A percentile compares a stretch with the other conserved stretches of the same genome.
Evolutionary conservation across 1,140 invertebrate genomes (phyloP).

Genomic region (Sipha flava): DNA sequence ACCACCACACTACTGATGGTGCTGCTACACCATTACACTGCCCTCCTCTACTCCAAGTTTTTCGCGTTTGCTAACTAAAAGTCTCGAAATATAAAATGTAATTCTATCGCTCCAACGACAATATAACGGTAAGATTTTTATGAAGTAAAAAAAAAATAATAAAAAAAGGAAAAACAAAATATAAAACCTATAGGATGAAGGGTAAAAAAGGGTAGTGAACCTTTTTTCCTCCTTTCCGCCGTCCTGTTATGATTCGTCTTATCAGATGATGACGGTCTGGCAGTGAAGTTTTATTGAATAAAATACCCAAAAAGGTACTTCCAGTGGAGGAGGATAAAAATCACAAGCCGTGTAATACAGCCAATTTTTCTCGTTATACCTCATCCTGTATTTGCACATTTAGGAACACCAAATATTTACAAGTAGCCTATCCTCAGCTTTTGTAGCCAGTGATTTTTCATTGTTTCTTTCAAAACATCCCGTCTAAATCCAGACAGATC

Average conservation of each 20-base stretch:
- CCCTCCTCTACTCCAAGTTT: background rate
- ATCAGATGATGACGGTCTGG: background rate
- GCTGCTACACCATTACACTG: too few species aligned
- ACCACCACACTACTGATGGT: too few species aligned
- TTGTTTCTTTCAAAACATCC: too few species aligned
- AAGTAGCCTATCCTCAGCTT: background rate
- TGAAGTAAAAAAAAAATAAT: background rate
- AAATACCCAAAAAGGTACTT: background rate
- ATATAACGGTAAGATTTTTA: background rate
- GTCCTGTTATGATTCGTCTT: background rate
- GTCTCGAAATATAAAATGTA: background rate
- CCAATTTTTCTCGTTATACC: background rate
- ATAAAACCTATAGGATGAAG: background rate
- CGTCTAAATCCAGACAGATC: too few species aligned
- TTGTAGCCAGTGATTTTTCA: background rate
- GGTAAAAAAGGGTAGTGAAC: background rate
- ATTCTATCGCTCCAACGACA: background rate
- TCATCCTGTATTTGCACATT: background rate
- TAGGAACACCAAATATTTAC: background rate
- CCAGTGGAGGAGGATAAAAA: background rate
- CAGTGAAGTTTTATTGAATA: slow-evolving; percentile 6
- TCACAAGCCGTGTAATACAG: background rate
- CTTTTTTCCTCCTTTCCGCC: background rate
- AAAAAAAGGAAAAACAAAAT: background rate
- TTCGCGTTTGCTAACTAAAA: background rate